phyloP scores from a whole-genome alignment of 2,113 vertebrate genomes.

The Suncus etruscus region DNA sequence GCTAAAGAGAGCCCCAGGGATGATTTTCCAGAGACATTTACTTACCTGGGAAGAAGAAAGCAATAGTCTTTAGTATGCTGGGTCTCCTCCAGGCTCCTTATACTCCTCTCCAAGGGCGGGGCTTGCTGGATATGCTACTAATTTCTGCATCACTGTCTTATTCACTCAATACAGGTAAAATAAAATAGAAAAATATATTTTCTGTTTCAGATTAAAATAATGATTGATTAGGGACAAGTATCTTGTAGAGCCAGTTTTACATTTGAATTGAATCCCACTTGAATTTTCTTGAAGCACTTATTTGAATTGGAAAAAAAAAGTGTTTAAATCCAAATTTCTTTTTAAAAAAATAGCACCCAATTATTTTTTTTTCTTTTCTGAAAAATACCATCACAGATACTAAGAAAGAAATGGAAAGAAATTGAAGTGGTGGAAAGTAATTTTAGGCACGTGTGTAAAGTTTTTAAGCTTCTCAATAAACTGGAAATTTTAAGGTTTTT shows the following conservation, averaged over 20 bases:
- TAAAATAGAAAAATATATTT: neutral
- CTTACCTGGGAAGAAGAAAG: neutral
- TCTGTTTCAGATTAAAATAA: neutral
- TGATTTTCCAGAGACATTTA: neutral
- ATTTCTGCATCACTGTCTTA: neutral
- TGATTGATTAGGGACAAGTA: neutral
- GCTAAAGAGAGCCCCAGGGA: neutral
- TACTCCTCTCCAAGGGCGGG: neutral
- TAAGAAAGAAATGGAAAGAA: neutral
- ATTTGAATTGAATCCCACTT: neutral
- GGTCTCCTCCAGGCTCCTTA: neutral
- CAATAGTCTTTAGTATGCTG: neutral
- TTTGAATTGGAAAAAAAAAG: neutral
- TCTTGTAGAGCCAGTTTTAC: neutral
- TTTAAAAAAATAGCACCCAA: neutral
- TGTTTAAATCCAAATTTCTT: neutral
- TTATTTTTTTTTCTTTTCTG: neutral
- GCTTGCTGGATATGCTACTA: neutral
- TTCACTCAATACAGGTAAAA: neutral
- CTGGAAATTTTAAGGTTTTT: conserved; percentile 1
- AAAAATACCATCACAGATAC: neutral
- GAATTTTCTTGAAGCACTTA: neutral
- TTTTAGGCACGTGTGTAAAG: neutral
- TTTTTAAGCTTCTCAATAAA: neutral
- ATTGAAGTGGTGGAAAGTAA: neutral